Base-by-base conservation (phyloP, 2,113 vertebrate genomes). In the Caranx ignobilis region DNA sequence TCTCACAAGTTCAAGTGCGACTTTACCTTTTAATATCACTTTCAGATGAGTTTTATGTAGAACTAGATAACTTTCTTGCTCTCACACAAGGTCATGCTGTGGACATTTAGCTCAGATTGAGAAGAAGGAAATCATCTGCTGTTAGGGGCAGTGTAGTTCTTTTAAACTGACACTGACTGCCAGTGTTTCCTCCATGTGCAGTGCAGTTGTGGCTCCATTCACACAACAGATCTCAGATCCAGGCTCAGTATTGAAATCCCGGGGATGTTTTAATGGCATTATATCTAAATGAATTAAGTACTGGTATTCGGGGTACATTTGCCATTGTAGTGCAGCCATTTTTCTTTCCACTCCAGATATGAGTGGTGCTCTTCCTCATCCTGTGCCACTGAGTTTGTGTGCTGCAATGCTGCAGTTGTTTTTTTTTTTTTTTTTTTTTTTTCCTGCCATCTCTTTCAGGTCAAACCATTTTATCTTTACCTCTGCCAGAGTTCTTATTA, bases 381-480 rank as follows among this genome's bases (percentile, higher is more conserved):
- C 26, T 48, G 26, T 50, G 18, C 11, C 16, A 10, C 26, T 52
- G 34, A 69, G 39, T 72, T 43, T 4, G 31, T 62, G 16, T 16
- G 16, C 47, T 55, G 18, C 56, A 62, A 8, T 32, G 45, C 56
- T 56, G 54, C 54, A 56, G 11, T 2, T 9, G 39, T 41, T 41
- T 41, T 52, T 52, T 32, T 4, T 4, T 35, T 18, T n/a, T 45
- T 26, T 18, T n/a, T 45, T 16, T 18, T 57, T 19, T 35, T 37
- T 48, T 31, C 4, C 6, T 12, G 11, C 37, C 52, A 59, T 59
- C 16, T 21, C 32, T 66, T 59, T 79, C 11, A 66, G 69, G 41
- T 66, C 70, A 67, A 43, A 74, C 35, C 26, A 31, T 80, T 66
- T 71, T 26, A 80, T 80, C 55, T 73, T 16, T 43, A 73, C 54